Conservation (phyloP, 2,888 invertebrate species). For the Tholera decimalis region DNA sequence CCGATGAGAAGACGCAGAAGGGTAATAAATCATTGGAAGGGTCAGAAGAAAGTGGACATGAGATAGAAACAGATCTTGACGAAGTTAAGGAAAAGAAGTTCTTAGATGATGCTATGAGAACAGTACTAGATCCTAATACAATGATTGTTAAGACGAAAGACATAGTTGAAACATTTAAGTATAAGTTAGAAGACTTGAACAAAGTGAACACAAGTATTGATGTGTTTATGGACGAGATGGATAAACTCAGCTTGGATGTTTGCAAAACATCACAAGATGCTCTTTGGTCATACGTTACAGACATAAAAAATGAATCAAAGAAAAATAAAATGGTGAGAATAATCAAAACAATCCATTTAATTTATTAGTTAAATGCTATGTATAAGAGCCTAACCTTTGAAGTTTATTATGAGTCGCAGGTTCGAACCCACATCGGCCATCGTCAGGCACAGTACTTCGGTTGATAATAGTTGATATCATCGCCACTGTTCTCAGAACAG, state of each 20-base stretch:
- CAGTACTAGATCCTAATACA: constrained; percentile 81
- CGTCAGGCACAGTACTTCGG: no score
- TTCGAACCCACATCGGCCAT: no score
- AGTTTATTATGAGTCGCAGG: no score
- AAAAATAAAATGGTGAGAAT: constrained; percentile 85
- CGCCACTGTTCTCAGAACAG: no score
- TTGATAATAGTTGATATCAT: no score
- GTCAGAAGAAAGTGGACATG: constrained; percentile 85
- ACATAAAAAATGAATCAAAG: constrained; percentile 82
- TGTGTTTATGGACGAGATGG: constrained; percentile 85
- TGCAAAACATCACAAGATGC: constrained; percentile 87
- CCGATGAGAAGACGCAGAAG: constrained; percentile 80
- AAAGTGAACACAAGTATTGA: constrained; percentile 80
- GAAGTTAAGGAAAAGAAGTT: constrained; percentile 83
- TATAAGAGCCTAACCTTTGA: no score
- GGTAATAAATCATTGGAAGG: constrained; percentile 80
- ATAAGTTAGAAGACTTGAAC: constrained; percentile 79
- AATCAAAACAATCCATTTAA: not conserved
- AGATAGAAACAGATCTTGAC: constrained; percentile 82
- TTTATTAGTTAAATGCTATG: no score
- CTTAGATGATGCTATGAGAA: constrained; percentile 85
- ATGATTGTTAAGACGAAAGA: constrained; percentile 75
- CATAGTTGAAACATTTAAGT: constrained; percentile 78
- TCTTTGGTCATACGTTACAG: constrained; percentile 86
- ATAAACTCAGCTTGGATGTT: constrained; percentile 84